phyloP scores from a whole-genome alignment of 2,797 vertebrate genomes.

The Sciurus carolinensis region DNA sequence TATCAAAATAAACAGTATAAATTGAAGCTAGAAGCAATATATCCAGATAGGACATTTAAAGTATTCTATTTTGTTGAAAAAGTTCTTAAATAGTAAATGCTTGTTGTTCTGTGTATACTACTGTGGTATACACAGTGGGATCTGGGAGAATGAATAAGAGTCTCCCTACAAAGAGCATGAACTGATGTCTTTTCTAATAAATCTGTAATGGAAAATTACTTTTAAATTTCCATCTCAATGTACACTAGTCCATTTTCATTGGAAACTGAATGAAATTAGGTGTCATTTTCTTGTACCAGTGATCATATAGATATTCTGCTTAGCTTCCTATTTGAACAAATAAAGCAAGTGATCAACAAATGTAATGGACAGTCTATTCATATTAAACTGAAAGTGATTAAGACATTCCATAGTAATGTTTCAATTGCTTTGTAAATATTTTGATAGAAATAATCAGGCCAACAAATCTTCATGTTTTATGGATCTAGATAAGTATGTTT shows the following conservation, averaged over 20 bases:
- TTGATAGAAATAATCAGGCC: neutral
- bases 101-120: neutral
- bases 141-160: neutral
- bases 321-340: neutral
- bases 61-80: neutral
- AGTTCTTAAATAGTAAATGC: neutral
- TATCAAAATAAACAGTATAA: neutral
- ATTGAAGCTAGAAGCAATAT: neutral
- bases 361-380: neutral
- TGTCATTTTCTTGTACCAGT: neutral
- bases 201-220: neutral
- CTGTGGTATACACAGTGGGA: too few relatives aligned
- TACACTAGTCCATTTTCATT: neutral
- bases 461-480: neutral
- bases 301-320: neutral
- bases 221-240: neutral
- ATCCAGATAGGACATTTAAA: neutral
- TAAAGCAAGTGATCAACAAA: neutral
- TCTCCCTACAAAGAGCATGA: neutral
- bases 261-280: neutral
- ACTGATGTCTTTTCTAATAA: neutral
- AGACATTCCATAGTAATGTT: neutral
- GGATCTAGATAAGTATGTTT: neutral
- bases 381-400: neutral
- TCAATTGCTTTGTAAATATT: neutral